Evolutionary conservation across 1,140 invertebrate species (phyloP).

Genomic region (Brachionus rubens): DNA sequence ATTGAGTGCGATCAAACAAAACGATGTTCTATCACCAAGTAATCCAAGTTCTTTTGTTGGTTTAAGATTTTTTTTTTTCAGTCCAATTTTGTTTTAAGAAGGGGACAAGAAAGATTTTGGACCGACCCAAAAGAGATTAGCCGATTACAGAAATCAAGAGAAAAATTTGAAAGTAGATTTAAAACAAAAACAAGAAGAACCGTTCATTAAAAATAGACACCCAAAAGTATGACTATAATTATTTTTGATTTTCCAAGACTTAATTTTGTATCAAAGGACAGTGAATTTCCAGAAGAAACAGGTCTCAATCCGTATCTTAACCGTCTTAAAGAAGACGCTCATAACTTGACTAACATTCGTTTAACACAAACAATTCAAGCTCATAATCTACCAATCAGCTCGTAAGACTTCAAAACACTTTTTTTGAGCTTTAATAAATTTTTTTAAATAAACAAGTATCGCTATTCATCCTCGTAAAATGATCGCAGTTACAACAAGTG

Average conservation of each 20-base stretch:
- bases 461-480: slow-evolving; percentile 59
- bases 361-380: slow-evolving; percentile 56
- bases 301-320: slow-evolving; percentile 57
- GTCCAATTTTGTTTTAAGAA: neutral
- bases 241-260: neutral
- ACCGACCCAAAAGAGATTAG: slow-evolving; percentile 54
- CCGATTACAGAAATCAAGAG: slow-evolving; percentile 50
- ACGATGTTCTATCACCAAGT: slow-evolving; percentile 7
- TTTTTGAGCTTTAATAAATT: neutral
- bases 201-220: slow-evolving; percentile 50
- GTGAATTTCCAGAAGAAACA: slow-evolving; percentile 57
- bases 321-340: slow-evolving; percentile 51
- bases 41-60: neutral
- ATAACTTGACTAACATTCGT: slow-evolving; percentile 55
- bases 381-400: slow-evolving; percentile 57
- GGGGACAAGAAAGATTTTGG: slow-evolving; percentile 49
- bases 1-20: neutral
- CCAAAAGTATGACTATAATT: slow-evolving; percentile 52
- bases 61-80: neutral
- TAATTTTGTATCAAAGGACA: slow-evolving; percentile 52
- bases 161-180: slow-evolving; percentile 49
- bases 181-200: neutral
- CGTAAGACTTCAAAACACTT: slow-evolving; percentile 51
- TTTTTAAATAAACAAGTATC: slow-evolving; percentile 49
- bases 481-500: slow-evolving; percentile 58